Conservation (phyloP, 2,797 vertebrate species). For the Leptatherina wallacei region DNA sequence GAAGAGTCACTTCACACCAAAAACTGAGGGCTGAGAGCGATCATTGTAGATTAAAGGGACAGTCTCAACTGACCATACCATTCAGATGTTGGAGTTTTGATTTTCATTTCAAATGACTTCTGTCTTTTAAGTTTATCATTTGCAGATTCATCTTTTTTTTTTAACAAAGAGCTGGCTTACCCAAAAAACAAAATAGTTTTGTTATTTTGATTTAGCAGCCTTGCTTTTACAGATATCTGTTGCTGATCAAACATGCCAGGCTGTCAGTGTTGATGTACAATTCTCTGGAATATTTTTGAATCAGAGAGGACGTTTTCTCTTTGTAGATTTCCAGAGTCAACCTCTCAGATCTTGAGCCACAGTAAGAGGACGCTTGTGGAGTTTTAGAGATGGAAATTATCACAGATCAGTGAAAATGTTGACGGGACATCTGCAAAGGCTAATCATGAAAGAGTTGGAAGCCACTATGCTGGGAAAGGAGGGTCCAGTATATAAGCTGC, state of each 20-base stretch:
- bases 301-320: conserved; percentile 62
- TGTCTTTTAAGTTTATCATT: conserved; percentile 34
- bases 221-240: conserved; percentile 47
- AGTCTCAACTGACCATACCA: background rate
- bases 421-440: conserved; percentile 59
- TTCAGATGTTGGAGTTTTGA: conserved; percentile 6
- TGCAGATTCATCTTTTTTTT: conserved; percentile 24
- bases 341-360: conserved; percentile 72
- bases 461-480: conserved; percentile 29
- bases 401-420: conserved; percentile 53
- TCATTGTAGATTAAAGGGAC: background rate
- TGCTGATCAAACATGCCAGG: conserved; percentile 43
- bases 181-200: conserved; percentile 43
- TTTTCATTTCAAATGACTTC: conserved; percentile 29
- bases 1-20: background rate
- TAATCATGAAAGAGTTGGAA: conserved; percentile 72
- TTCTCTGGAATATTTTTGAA: conserved; percentile 49
- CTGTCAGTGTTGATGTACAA: conserved; percentile 51
- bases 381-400: conserved; percentile 62
- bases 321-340: conserved; percentile 65
- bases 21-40: conserved; percentile 1
- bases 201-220: conserved; percentile 40
- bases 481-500: conserved; percentile 44
- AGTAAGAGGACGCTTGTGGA: conserved; percentile 30
- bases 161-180: conserved; percentile 23